Conservation (phyloP, 2,113 vertebrate genomes). For the Rhinopomastus cyanomelas region DNA sequence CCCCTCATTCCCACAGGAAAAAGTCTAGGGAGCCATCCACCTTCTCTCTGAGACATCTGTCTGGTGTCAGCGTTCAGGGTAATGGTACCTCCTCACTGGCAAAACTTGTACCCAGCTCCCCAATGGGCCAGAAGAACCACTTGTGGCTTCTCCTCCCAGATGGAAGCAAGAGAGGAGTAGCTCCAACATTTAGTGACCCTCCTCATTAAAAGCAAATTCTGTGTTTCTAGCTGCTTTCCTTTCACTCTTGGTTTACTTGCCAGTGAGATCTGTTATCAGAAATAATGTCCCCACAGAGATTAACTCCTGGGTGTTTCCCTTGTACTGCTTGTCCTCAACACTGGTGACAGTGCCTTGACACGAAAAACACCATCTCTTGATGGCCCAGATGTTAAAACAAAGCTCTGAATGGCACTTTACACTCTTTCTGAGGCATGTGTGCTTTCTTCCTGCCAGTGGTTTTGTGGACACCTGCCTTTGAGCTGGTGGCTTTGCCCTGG, state of each 20-base stretch:
- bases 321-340: not conserved
- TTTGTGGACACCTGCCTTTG: not conserved
- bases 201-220: not conserved
- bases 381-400: not conserved
- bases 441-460: not conserved
- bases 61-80: fast-evolving
- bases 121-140: fast-evolving
- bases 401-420: not conserved
- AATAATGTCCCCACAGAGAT: fast-evolving
- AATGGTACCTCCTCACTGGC: not conserved
- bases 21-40: not conserved
- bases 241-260: not conserved
- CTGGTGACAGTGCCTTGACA: not conserved
- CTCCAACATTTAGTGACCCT: not conserved
- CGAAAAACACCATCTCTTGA: not conserved
- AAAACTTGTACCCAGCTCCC: not conserved
- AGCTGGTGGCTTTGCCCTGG: not conserved
- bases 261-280: not conserved
- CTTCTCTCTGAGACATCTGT: not conserved
- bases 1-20: not conserved
- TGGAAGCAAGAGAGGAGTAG: not conserved
- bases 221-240: not conserved
- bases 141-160: not conserved
- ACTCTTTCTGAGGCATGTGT: not conserved
- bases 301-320: not conserved